Conservation (phyloP, 2,113 vertebrate species). For the Plecotus auritus region DNA sequence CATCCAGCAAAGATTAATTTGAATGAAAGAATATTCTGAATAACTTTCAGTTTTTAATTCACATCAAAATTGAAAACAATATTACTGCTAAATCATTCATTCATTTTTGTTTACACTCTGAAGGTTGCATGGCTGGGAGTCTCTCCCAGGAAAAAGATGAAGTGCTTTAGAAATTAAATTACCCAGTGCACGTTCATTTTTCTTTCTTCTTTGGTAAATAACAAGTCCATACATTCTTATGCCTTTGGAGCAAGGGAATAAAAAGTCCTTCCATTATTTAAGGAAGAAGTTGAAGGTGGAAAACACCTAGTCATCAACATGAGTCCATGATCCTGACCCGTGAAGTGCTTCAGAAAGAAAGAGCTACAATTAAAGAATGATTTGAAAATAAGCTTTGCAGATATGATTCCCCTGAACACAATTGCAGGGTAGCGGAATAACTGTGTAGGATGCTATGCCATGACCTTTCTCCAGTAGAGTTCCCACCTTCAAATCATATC, state of each 20-base stretch:
- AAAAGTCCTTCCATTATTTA: background rate
- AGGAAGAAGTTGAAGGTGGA: background rate
- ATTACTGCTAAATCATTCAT: conserved; percentile 54
- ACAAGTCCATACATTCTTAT: background rate
- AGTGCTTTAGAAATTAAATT: background rate
- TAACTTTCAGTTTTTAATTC: conserved; percentile 53
- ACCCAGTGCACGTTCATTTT: background rate
- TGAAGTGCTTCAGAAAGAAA: background rate
- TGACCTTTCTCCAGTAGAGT: background rate
- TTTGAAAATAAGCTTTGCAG: background rate
- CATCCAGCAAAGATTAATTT: conserved; percentile 54
- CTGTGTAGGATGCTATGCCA: background rate
- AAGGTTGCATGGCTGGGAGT: background rate
- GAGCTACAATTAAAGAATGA: background rate
- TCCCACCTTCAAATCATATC: background rate
- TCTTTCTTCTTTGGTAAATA: conserved; percentile 15
- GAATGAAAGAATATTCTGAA: conserved; percentile 57
- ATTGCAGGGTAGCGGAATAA: background rate
- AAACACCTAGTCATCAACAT: background rate
- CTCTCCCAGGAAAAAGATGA: background rate
- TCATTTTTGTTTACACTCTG: conserved; percentile 46
- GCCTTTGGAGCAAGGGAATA: background rate
- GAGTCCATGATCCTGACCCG: background rate
- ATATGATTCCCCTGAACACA: background rate
- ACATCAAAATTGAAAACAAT: conserved; percentile 55